Conservation (phyloP, 1,140 invertebrate genomes). For the Rhopalosiphum maidis region DNA sequence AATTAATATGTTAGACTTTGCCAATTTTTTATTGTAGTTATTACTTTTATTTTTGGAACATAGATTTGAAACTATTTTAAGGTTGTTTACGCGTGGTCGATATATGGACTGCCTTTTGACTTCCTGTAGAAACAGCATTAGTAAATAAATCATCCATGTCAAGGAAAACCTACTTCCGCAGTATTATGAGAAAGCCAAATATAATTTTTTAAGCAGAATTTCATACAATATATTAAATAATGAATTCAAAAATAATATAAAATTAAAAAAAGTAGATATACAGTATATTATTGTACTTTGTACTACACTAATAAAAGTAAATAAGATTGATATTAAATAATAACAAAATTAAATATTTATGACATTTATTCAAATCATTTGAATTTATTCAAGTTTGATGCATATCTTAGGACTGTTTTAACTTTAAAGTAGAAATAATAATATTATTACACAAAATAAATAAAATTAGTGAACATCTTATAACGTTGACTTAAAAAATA, state of each 20-base stretch:
- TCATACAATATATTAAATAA: not conserved
- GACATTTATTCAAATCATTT: not conserved
- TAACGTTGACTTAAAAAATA: not conserved
- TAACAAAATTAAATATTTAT: not conserved
- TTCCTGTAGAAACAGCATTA: slow-evolving; percentile 31
- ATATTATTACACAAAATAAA: not conserved
- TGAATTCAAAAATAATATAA: not conserved
- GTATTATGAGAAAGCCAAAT: slow-evolving; percentile 1
- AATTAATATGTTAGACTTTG: not conserved
- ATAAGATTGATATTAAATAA: not conserved
- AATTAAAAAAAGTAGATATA: not conserved
- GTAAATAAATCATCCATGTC: slow-evolving; percentile 38
- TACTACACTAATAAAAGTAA: not conserved
- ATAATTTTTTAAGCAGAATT: slow-evolving; percentile 18
- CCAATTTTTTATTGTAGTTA: not conserved
- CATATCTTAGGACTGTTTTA: not conserved
- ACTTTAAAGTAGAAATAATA: not conserved
- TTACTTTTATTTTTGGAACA: not conserved
- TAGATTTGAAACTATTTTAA: not conserved
- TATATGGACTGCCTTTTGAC: slow-evolving; percentile 26
- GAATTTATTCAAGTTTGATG: not conserved
- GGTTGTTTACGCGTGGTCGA: not conserved
- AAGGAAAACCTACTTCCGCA: slow-evolving; percentile 39
- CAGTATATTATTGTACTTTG: not conserved
- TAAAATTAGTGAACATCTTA: not conserved